phyloP scores from a whole-genome alignment of 2,797 vertebrate genomes.

The Choloepus didactylus region DNA sequence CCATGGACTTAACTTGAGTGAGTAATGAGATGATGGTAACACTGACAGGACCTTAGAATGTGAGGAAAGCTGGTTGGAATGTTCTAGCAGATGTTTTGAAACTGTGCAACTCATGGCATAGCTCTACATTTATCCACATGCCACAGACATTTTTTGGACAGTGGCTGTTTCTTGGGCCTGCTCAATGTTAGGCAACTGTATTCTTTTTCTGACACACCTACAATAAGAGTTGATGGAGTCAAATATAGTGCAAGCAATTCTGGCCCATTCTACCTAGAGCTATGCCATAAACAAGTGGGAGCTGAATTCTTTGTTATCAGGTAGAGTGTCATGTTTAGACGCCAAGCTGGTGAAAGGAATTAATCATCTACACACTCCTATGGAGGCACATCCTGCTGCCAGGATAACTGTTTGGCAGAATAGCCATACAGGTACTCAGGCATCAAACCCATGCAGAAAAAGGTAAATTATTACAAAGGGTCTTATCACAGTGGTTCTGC shows the following conservation, averaged over 20 bases:
- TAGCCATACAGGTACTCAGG: neutral
- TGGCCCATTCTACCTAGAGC: neutral
- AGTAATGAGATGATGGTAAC: neutral
- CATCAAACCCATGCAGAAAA: neutral
- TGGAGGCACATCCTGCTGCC: neutral
- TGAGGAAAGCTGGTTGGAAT: neutral
- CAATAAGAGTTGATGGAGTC: conserved; percentile 55
- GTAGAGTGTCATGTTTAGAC: conserved; percentile 45
- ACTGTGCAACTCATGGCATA: neutral
- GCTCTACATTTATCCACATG: neutral
- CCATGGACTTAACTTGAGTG: neutral
- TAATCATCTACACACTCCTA: conserved; percentile 44
- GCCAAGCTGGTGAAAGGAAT: conserved; percentile 59
- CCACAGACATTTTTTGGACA: conserved; percentile 50
- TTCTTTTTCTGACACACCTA: conserved; percentile 34
- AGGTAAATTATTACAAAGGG: conserved; percentile 35
- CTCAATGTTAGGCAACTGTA: neutral
- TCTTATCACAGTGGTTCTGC: neutral
- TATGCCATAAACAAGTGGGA: conserved; percentile 54
- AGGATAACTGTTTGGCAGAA: conserved; percentile 36
- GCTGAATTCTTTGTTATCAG: neutral
- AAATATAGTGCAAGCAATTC: neutral
- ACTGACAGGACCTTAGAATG: neutral
- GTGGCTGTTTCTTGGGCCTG: conserved; percentile 10
- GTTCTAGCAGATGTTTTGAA: conserved; percentile 1